Base-by-base conservation (phyloP, 1,140 invertebrate genomes). In the Camponotus floridanus region DNA sequence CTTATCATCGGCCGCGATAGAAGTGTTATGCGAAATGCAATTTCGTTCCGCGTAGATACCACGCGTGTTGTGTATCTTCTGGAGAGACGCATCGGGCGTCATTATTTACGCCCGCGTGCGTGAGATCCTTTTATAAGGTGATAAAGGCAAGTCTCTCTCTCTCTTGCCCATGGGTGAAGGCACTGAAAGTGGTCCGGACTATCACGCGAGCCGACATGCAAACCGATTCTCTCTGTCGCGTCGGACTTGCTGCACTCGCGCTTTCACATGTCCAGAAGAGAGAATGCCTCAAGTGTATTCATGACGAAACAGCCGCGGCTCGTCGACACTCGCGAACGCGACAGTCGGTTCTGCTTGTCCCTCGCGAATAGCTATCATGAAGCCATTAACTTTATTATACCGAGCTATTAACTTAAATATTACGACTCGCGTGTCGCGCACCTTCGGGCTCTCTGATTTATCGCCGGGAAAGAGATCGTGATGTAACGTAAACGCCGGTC, bases 371-470 rank as follows among this genome's bases (percentile, higher is more conserved):
- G 93, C 93, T 94, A 94, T 94, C 94, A 94, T 94, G 94, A 94
- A 94, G 93, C 94, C 91, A 95, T 95, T 95, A 94, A 95, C 93
- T 95, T 94, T 95, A 94, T 94, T 95, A 93, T 93, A 93, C 93
- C 84, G 91, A 93, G 93, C 92, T 92, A 94, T 94, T 94, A 94
- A 94, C 93, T 94, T 93, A 94, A 94, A 94, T 95, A 94, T 94
- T 95, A 94, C 94, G 92, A 94, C 93, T 94, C 92, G 92, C 94
- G 94, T 94, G 93, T 94, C 94, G 92, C 91, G 91, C 90, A 86
- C 89, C 90, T 93, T 92, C 90, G 87, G 84, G n/a, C 87, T 89
- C 48, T 86, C 88, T 93, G 93, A 92, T 93, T 93, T 93, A 93
- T 93, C 89, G 80, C 87, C 61, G 36, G 31, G 80, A 62, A 76